Evolutionary conservation across 2,113 vertebrate genomes (phyloP), one percentile per base, ranked within the genome.

Genomic region (Percina caprodes): DNA sequence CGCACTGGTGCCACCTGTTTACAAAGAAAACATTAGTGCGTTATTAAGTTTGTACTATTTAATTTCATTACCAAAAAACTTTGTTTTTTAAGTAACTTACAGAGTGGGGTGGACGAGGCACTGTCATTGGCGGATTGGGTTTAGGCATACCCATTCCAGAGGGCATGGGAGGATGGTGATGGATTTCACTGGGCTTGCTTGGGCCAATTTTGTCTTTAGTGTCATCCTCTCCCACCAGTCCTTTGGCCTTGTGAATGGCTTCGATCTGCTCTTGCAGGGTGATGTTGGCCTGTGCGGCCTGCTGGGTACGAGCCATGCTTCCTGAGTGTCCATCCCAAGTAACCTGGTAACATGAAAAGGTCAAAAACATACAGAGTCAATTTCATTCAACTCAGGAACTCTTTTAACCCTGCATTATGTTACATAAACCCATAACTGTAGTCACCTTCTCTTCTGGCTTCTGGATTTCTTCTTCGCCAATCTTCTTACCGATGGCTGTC

Each of bases 261-360:
- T 99, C 98, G 1, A 99, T 99, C 92, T 99, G 98, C 91, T 99
- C 98, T 92, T 99, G 98, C 54, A 99, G 95, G n/a, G 97, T 99
- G 81, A 99, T 99, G 89, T 99, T 99, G 85, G 98, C 98, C 90
- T 99, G 98, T 30, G 98, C 98, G 12, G 98, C 98, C 88, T 99
- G 98, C 74, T 99, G 98, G 9, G 98, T 99, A 42, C 98, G 97
- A 51, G 98, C 98, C 98, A 99, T 99, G 92, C 98, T 99, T 87
- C 98, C 98, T 0, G 98, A 99, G 88, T 99, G 98, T 48, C 98
- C 98, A 65, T 99, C 98, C 98, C 98, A 99, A 15, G 98, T 99
- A 72, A 99, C 98, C 98, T 98, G 79, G 10, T 18, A 49, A 48
- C 26, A 24, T 10, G 9, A 42, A 51, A 69, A 30, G 33, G 21